Evolutionary conservation across 2,888 invertebrate species (phyloP), one percentile per base, ranked within the genome.

Genomic region (Heliconius aoede): DNA sequence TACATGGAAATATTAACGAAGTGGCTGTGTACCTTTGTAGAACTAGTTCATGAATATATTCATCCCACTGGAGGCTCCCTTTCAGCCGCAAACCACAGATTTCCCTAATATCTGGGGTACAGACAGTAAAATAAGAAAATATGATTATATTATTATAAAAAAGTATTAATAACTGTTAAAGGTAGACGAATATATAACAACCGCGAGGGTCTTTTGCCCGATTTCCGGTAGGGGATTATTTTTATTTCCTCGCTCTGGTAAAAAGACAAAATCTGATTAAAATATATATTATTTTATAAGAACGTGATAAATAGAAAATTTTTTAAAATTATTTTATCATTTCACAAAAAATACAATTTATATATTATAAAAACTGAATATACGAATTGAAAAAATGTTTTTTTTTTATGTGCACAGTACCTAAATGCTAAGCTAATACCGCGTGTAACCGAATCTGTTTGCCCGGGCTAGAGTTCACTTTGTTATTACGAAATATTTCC

Each of bases 81-180:
- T 87, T 86, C 90, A 87, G 87, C 91, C 90, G 83, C 92, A 90
- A 80, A 90, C 91, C 92, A 80, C 91, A 90, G 86, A 89, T 91
- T 90, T 90, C 88, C 88, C 89, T 87, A 89, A 90, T 88, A 86
- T 86, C 80, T 81, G 72, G 71, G 4, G 86, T 85, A 89, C 73
- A 58, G 87, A 79, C 77, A 74, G 82, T 83, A 84, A 79, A 79
- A n/a, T 32, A 72, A 73, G n/a, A n/a, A 32, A 36, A 40, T 21
- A 60, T 60, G 1, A 11, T 24, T 3, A 13, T 60, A 26, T 60
- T n/a, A 24, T 13, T 24, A 60, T 60, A 5, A 5, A 11, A 24
- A 60, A 60, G 4, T 11, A 26, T 60, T 60, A 24, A 5, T 24
- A 13, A 24, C 4, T 5, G 24, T 26, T 15, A 36, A n/a, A 61